phyloP scores from a whole-genome alignment of 2,888 invertebrate species.

The Drosophila lacicola region DNA sequence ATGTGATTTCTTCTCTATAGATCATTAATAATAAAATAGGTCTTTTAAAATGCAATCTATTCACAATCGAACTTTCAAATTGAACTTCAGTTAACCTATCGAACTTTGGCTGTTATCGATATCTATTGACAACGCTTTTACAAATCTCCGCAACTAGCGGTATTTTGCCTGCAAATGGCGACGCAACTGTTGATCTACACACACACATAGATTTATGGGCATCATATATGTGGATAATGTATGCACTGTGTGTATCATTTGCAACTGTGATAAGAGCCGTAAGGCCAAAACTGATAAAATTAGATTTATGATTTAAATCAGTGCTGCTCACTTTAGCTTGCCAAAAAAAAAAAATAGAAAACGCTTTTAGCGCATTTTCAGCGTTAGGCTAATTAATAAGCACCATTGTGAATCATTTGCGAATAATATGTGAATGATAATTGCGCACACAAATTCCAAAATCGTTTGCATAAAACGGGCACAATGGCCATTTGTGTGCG shows the following conservation, averaged over 20 bases:
- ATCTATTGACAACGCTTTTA: constrained; percentile 11
- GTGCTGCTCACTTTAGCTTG: constrained; percentile 22
- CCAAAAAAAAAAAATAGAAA: constrained; percentile 3
- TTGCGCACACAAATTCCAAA: constrained; percentile 52
- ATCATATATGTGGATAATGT: constrained; percentile 17
- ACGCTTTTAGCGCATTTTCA: constrained; percentile 27
- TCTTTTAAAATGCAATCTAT: no score
- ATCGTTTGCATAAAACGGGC: constrained; percentile 41
- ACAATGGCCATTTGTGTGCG: constrained; percentile 29
- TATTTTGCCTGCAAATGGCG: constrained; percentile 48
- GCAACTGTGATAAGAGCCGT: constrained; percentile 62
- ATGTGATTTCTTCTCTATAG: neutral
- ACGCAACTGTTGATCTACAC: constrained; percentile 35
- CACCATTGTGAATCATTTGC: constrained; percentile 35
- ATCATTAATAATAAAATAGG: neutral
- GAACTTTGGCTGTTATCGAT: constrained; percentile 31
- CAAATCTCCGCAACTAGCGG: constrained; percentile 16
- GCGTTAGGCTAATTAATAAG: constrained; percentile 13
- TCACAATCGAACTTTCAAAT: neutral
- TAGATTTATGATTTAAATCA: constrained; percentile 68
- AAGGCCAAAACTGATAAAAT: constrained; percentile 61
- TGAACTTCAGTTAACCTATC: constrained; percentile 4
- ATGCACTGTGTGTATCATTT: constrained; percentile 59
- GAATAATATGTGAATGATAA: constrained; percentile 41
- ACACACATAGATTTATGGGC: neutral